phyloP scores from a whole-genome alignment of 2,113 vertebrate species.

The Cichladusa arquata region DNA sequence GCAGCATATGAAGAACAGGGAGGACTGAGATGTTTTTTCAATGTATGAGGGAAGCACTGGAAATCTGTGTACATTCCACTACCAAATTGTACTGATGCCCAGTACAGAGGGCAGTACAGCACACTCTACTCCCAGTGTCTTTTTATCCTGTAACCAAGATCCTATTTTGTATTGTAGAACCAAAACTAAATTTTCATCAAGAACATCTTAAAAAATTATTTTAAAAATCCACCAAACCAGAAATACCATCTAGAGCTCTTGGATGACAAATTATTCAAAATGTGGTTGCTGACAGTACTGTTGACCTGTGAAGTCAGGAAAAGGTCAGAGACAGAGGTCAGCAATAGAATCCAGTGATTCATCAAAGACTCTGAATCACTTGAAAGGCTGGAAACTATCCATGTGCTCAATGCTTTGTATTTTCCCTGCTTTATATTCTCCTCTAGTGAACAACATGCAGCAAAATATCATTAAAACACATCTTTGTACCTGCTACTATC shows the following conservation, averaged over 20 bases:
- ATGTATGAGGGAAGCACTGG: not conserved
- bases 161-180: not conserved
- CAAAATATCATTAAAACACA: constrained; percentile 26
- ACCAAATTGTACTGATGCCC: too few species aligned
- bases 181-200: not conserved
- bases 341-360: not conserved
- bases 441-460: not conserved
- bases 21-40: not conserved
- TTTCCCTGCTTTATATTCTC: not conserved
- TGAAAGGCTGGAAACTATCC: not conserved
- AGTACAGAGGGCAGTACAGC: not conserved
- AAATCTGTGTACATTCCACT: not conserved
- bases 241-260: not conserved
- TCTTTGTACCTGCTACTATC: not conserved
- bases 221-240: not conserved
- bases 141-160: not conserved
- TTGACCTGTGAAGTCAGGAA: not conserved
- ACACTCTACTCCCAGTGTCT: not conserved
- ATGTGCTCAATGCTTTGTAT: not conserved
- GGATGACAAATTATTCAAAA: not conserved
- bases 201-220: not conserved
- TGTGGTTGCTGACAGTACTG: not conserved
- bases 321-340: not conserved
- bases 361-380: not conserved
- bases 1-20: not conserved